Evolutionary conservation across 2,797 vertebrate species (phyloP).

Genomic region (Pseudomugil tenellus): DNA sequence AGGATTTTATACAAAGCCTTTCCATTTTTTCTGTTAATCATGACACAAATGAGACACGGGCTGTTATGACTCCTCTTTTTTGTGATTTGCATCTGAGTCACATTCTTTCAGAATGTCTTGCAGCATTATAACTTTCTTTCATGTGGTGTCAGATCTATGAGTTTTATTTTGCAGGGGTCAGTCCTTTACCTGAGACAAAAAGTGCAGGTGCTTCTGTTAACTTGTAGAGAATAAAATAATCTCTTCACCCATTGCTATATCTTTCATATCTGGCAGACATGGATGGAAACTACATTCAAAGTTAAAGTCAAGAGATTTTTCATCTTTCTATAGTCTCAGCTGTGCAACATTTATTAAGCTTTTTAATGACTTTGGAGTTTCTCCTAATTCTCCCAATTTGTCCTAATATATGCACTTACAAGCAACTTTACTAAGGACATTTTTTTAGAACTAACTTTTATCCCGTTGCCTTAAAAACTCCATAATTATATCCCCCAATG

Average conservation of each 20-base stretch:
- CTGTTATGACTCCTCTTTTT: slow-evolving; percentile 32
- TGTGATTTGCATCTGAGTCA: slow-evolving; percentile 38
- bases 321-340: neutral
- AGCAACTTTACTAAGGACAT: neutral
- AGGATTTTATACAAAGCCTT: slow-evolving; percentile 28
- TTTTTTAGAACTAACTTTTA: neutral
- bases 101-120: slow-evolving; percentile 2
- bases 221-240: slow-evolving; percentile 7
- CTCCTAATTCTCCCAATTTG: neutral
- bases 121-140: slow-evolving; percentile 23
- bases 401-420: neutral
- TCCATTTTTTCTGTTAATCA: slow-evolving; percentile 37
- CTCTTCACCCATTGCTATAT: neutral
- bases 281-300: neutral
- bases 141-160: slow-evolving; percentile 3
- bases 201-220: slow-evolving; percentile 7
- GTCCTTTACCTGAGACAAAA: slow-evolving; percentile 22
- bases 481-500: too few species aligned
- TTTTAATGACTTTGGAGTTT: neutral
- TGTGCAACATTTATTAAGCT: neutral
- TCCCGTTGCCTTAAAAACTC: too few species aligned
- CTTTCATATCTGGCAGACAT: neutral
- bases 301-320: neutral
- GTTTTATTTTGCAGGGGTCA: slow-evolving; percentile 10
- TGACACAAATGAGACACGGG: slow-evolving; percentile 35